These are phyloP conservation scores for Corvus moneduloides DNA, from an alignment of 2,113 vertebrate species.

Conservation along the genomic window DNA sequence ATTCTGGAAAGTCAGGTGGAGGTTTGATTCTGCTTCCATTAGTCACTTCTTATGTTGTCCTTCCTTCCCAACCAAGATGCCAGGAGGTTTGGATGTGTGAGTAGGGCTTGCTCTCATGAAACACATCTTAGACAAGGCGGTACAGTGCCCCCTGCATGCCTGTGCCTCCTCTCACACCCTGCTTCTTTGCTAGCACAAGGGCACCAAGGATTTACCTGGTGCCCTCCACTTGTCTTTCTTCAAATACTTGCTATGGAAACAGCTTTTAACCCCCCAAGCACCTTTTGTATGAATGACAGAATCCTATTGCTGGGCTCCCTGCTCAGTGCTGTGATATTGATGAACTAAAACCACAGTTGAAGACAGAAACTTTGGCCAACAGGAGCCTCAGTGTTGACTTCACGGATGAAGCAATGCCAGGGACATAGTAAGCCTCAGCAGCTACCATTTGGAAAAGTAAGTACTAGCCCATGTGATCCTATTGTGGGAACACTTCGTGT, in stretches of 20 bases:
- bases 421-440: not conserved
- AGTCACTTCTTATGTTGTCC: not conserved
- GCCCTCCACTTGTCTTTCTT: not conserved
- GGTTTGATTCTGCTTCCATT: not conserved
- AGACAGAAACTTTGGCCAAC: not conserved
- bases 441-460: not conserved
- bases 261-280: not conserved
- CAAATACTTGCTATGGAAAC: not conserved
- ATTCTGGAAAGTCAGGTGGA: not conserved
- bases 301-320: not conserved
- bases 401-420: not conserved
- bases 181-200: not conserved
- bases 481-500: not conserved
- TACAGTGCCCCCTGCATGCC: fast-evolving
- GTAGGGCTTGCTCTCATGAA: not conserved
- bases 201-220: not conserved
- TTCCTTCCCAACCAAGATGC: not conserved
- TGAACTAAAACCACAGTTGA: fast-evolving
- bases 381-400: not conserved
- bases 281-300: not conserved
- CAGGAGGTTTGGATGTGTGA: not conserved
- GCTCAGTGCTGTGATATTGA: not conserved
- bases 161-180: not conserved
- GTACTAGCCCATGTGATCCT: not conserved
- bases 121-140: not conserved